Conservation (phyloP, 2,797 vertebrate genomes). For the Trichosurus vulpecula region DNA sequence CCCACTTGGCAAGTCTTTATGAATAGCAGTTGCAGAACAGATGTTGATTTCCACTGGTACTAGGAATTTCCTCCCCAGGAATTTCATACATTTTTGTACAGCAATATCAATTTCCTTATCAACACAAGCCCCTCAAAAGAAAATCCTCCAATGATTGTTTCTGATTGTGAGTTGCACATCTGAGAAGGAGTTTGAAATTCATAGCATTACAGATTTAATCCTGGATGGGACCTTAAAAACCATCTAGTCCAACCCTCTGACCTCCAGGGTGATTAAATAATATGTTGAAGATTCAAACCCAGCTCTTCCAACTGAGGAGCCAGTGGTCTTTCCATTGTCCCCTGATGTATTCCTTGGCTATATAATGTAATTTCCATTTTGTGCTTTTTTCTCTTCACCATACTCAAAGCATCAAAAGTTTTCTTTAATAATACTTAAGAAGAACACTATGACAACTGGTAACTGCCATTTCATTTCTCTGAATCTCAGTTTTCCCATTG, state of each 20-base stretch:
- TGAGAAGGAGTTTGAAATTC: background rate
- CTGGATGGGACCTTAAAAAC: background rate
- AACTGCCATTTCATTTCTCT: background rate
- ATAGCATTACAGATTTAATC: background rate
- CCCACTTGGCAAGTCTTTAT: background rate
- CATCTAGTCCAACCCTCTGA: background rate
- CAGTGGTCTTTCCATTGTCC: background rate
- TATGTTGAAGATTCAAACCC: background rate
- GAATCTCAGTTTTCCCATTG: background rate
- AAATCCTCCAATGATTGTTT: background rate
- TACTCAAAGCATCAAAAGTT: background rate
- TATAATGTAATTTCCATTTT: background rate
- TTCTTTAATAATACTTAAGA: background rate
- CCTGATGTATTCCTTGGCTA: background rate
- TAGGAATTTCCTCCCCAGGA: background rate
- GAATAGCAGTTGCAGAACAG: background rate
- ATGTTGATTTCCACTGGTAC: background rate
- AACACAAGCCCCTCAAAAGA: background rate
- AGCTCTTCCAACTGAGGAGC: background rate
- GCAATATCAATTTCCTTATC: too few species aligned
- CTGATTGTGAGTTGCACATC: background rate
- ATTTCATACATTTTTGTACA: too few species aligned
- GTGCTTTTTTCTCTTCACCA: background rate
- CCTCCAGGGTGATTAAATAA: background rate
- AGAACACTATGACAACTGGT: background rate